Percentiles rank a stretch among this genome's conserved stretches.
These are phyloP conservation scores for Drosophila fuyamai DNA, from an alignment of 1,140 invertebrate species.

Conservation along the genomic window DNA sequence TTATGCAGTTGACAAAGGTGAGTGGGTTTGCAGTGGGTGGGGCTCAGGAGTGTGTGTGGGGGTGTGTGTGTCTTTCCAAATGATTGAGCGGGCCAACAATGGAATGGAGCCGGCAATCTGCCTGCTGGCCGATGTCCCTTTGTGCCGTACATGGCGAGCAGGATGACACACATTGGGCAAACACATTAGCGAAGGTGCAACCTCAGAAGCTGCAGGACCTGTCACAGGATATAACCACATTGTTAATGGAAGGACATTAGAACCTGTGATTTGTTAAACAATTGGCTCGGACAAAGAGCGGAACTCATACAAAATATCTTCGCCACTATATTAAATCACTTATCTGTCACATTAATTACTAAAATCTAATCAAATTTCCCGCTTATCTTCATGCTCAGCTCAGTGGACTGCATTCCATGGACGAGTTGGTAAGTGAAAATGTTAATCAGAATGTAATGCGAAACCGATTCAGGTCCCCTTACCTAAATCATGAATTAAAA, in stretches of 20 bases:
- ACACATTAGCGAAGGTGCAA: slow-evolving; percentile 42
- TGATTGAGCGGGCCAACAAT: slow-evolving; percentile 47
- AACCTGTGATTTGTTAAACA: not conserved
- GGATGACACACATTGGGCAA: slow-evolving; percentile 45
- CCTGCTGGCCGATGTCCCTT: slow-evolving; percentile 15
- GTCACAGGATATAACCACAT: slow-evolving; percentile 2
- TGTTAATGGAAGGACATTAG: not conserved
- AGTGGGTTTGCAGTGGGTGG: slow-evolving; percentile 1
- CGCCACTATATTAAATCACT: slow-evolving; percentile 12
- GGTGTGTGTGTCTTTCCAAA: slow-evolving; percentile 40
- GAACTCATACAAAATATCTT: not conserved
- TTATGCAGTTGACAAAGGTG: slow-evolving; percentile 94
- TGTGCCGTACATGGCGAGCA: slow-evolving; percentile 7
- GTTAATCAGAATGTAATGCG: not conserved
- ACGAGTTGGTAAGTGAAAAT: slow-evolving; percentile 73
- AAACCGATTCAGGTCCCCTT: not conserved
- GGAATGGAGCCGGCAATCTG: slow-evolving; percentile 12
- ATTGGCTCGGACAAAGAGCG: not conserved
- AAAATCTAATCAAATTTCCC: slow-evolving; percentile 30
- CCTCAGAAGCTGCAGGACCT: not conserved
- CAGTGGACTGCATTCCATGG: slow-evolving; percentile 50
- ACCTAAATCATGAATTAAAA: slow-evolving; percentile 14
- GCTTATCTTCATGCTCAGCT: slow-evolving; percentile 48
- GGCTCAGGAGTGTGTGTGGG: not conserved
- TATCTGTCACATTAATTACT: slow-evolving; percentile 13